Evolutionary conservation across 2,113 vertebrate species (phyloP).

Genomic region (Sarotherodon lohbergeri): DNA sequence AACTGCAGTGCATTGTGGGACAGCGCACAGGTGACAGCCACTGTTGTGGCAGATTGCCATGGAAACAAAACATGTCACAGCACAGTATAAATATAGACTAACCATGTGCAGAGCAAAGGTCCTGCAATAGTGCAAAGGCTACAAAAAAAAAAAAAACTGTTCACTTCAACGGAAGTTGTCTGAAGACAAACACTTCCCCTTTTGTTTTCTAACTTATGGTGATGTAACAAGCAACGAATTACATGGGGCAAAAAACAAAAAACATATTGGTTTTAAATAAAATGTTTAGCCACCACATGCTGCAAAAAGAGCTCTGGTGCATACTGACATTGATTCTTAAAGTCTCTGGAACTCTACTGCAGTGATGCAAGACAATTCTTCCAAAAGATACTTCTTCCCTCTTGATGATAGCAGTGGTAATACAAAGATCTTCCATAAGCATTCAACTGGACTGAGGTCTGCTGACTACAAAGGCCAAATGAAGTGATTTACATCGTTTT

Average conservation of each 20-base stretch:
- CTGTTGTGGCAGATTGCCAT: constrained; percentile 36
- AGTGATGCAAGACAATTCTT: not conserved
- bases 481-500: not conserved
- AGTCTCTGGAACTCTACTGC: not conserved
- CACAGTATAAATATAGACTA: constrained; percentile 55
- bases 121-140: not conserved
- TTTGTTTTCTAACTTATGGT: not conserved
- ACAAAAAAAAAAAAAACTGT: not conserved
- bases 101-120: not conserved
- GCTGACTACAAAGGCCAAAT: not conserved
- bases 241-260: not conserved
- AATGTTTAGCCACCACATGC: not conserved
- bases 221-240: not conserved
- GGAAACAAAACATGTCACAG: constrained; percentile 55
- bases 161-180: not conserved
- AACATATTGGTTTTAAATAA: not conserved
- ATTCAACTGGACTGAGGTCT: not conserved
- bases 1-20: constrained; percentile 55
- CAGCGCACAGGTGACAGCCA: constrained; percentile 47
- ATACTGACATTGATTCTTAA: not conserved
- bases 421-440: not conserved
- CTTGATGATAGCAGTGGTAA: not conserved
- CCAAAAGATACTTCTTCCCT: not conserved
- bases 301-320: not conserved
- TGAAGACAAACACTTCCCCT: not conserved